Evolutionary conservation across 1,140 invertebrate genomes (phyloP), one percentile per base, ranked within the genome.

Genomic region (Caenorhabditis elegans): DNA sequence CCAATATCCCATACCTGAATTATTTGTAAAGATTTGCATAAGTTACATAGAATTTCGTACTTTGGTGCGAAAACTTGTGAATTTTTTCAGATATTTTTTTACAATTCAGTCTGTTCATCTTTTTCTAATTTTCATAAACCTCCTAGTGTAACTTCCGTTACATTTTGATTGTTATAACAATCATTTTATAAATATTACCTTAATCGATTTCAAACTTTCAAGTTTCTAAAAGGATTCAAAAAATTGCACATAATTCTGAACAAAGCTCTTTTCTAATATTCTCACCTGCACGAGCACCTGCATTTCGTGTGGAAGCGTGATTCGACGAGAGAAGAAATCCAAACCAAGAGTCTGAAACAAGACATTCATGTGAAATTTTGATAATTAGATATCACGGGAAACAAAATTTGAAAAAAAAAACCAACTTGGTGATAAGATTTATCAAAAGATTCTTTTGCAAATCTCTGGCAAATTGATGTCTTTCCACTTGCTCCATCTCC

Each of bases 1-100:
- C 94, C 94, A 75, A 96, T 92, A 89, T 96, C 95, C 92, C 94
- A 95, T 19, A 96, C 91, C 89, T 95, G 93, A 28, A 95, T 89
- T 53, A 93, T 93, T 22, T 94, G 92, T 15, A 28, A 95, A 89
- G 53, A 93, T 93, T 22, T 94, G 92, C 39, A 43, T 43, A 8
- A 43, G 39, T 88, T 93, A 92, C 0, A 88, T 85, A 83, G 86
- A 86, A 47, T 90, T 90, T 90, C 76, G 15, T 51, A 65, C 39
- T 53, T 24, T 24, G 22, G 4, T 53, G 4, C 10, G 19, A n/a
- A n/a, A n/a, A 3, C n/a, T 48, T 17, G 46, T 8, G 46, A n/a
- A 48, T 48, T 48, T n/a, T 17, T 48, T 48, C 46, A n/a, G n/a
- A n/a, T n/a, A n/a, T n/a, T n/a, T n/a, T n/a, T n/a, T n/a, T n/a